Percentiles rank a stretch among this genome's conserved stretches.
These are phyloP conservation scores for Sceloporus undulatus DNA, from an alignment of 2,113 vertebrate genomes.

Conservation along the genomic window DNA sequence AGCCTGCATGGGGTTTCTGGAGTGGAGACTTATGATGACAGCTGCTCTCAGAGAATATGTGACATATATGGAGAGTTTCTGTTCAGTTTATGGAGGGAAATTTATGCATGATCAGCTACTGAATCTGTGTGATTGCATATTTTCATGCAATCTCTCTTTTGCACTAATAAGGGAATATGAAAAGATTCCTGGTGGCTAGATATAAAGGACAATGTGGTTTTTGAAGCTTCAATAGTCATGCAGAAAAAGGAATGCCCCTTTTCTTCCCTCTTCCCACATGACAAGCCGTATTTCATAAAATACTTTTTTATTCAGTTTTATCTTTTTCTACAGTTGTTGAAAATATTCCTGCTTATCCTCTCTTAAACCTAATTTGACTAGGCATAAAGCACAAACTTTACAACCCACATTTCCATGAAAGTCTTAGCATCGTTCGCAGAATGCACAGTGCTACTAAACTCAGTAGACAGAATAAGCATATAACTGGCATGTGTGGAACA, in stretches of 20 bases:
- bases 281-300: background rate
- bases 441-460: background rate
- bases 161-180: background rate
- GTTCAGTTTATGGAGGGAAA: background rate
- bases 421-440: background rate
- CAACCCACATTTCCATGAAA: background rate
- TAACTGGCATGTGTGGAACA: background rate
- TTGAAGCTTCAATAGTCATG: background rate
- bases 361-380: background rate
- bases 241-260: background rate
- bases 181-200: no score
- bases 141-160: background rate
- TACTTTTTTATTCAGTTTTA: background rate
- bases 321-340: background rate
- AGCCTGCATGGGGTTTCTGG: background rate
- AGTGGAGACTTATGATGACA: background rate
- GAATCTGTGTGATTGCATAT: background rate
- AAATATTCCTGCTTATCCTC: background rate
- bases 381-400: background rate
- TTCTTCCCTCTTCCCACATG: background rate
- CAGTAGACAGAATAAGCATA: background rate
- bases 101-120: background rate
- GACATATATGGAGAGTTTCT: background rate
- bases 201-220: background rate
- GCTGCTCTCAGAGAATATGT: background rate